Evolutionary conservation across 2,888 invertebrate genomes (phyloP).

Genomic region (Oxycera nigricornis): DNA sequence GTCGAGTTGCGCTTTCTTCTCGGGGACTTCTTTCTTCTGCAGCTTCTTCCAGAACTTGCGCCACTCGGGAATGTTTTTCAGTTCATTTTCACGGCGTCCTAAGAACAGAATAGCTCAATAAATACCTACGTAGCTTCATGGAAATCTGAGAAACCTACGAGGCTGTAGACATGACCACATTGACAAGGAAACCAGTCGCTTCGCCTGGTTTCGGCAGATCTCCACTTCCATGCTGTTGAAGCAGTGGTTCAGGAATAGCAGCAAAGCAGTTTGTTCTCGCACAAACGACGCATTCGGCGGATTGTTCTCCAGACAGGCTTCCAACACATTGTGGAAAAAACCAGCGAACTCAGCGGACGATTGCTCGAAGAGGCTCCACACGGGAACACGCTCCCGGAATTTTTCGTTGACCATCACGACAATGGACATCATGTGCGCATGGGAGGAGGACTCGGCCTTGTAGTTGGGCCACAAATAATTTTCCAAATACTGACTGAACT

Average conservation of each 20-base stretch:
- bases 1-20: conserved; percentile 71
- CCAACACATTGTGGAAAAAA: conserved; percentile 83
- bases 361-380: conserved; percentile 92
- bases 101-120: conserved; percentile 46
- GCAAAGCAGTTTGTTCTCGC: conserved; percentile 84
- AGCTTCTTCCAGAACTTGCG: conserved; percentile 90
- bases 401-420: conserved; percentile 99
- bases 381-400: conserved; percentile 93
- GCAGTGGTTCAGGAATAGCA: conserved; percentile 94
- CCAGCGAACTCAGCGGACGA: conserved; percentile 77
- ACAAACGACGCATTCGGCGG: conserved; percentile 57
- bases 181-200: conserved; percentile 87
- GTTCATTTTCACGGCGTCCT: conserved; percentile 85
- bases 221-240: conserved; percentile 98
- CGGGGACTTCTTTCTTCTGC: conserved; percentile 77
- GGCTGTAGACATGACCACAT: conserved; percentile 93
- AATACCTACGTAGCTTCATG: conserved; percentile 27
- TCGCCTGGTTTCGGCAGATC: conserved; percentile 90
- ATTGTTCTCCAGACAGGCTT: conserved; percentile 69
- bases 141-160: conserved; percentile 64
- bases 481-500: conserved; percentile 97
- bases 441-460: conserved; percentile 73
- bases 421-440: conserved; percentile 94
- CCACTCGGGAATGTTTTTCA: conserved; percentile 87
- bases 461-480: conserved; percentile 98